Evolutionary conservation across 2,888 invertebrate genomes (phyloP).

Genomic region (Lacanobia oleracea): DNA sequence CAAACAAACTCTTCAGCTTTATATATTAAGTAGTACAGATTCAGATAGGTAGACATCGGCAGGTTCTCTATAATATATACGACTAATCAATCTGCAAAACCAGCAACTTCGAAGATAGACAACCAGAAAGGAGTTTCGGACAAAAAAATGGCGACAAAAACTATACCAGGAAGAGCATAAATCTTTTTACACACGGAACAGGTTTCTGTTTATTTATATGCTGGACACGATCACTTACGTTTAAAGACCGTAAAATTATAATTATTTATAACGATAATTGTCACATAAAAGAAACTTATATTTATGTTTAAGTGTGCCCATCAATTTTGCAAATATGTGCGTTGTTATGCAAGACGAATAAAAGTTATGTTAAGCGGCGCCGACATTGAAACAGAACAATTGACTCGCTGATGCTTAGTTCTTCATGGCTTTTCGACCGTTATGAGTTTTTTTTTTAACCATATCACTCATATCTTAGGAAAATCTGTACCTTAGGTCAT

Average conservation of each 20-base stretch:
- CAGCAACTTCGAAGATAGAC: not conserved
- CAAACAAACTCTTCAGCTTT: too few relatives aligned
- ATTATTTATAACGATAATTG: conserved; percentile 56
- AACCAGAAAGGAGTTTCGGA: conserved; percentile 37
- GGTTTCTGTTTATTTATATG: conserved; percentile 51
- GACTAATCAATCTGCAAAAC: conserved; percentile 18
- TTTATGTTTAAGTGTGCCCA: conserved; percentile 52
- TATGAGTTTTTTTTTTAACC: not conserved
- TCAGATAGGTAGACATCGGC: not conserved
- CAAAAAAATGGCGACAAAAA: conserved; percentile 52
- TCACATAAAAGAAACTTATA: conserved; percentile 54
- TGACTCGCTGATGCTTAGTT: not conserved
- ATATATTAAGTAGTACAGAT: too few relatives aligned
- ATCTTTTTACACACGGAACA: conserved; percentile 53
- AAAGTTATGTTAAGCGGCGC: conserved; percentile 22
- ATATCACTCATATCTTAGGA: too few relatives aligned
- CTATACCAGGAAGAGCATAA: conserved; percentile 51
- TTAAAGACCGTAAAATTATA: conserved; percentile 57
- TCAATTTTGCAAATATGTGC: conserved; percentile 55
- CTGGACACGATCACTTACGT: conserved; percentile 44
- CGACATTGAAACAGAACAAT: not conserved
- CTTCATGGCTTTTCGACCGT: not conserved
- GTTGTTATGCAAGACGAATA: conserved; percentile 50
- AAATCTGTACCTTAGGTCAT: too few relatives aligned
- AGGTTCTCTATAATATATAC: not conserved